Percentiles rank a stretch among this genome's conserved stretches.
Evolutionary conservation across 2,113 vertebrate genomes (phyloP).

Genomic region (Neofelis nebulosa): DNA sequence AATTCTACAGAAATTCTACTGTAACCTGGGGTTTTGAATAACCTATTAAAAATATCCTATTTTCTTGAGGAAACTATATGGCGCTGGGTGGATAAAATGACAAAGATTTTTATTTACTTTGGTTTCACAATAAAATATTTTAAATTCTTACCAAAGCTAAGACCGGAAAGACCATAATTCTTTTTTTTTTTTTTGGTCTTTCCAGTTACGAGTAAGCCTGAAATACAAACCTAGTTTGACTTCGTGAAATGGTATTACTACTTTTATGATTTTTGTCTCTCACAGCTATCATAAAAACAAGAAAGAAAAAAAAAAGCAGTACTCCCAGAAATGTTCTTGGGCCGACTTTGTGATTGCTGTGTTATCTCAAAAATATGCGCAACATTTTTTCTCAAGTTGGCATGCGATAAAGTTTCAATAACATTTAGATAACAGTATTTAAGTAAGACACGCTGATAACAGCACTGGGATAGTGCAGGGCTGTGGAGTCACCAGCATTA

Average conservation of each 20-base stretch:
- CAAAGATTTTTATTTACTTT: conserved; percentile 15
- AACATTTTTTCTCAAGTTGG: neutral
- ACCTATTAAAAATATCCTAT: neutral
- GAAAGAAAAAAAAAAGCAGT: neutral
- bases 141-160: neutral
- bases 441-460: neutral
- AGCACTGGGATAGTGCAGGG: neutral
- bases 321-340: neutral
- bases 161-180: neutral
- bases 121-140: neutral
- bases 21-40: neutral
- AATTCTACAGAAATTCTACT: neutral
- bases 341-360: neutral
- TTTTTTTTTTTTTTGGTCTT: neutral
- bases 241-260: neutral
- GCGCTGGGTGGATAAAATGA: neutral
- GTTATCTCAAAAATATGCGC: conserved; percentile 50
- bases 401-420: neutral
- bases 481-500: neutral
- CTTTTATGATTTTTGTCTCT: conserved; percentile 43
- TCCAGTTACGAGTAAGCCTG: neutral
- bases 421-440: conserved; percentile 14
- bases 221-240: neutral
- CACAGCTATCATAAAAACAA: neutral
- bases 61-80: neutral